Percentiles rank a stretch among this genome's conserved stretches.
Evolutionary conservation across 2,888 invertebrate species (phyloP).

Genomic region (Ichneumoninae sp.): DNA sequence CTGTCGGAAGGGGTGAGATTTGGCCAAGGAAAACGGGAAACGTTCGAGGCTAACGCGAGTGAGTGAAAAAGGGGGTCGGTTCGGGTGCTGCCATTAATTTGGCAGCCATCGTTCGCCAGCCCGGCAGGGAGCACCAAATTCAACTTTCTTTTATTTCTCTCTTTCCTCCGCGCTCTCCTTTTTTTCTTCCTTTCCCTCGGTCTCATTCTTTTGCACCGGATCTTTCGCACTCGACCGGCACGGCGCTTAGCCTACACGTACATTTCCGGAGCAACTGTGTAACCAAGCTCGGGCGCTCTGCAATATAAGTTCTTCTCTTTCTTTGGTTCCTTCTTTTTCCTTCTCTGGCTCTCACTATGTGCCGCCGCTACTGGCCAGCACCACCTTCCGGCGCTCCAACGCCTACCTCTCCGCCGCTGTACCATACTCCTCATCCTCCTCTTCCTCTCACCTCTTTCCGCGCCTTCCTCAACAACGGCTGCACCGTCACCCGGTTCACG

Average conservation of each 20-base stretch:
- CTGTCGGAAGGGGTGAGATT: conserved; percentile 45
- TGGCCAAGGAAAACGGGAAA: conserved; percentile 48
- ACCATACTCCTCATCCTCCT: conserved; percentile 57
- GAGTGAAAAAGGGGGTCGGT: conserved; percentile 1
- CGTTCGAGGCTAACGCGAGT: conserved; percentile 16
- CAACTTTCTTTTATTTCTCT: conserved; percentile 21
- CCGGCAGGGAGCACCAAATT: conserved; percentile 33
- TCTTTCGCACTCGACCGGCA: conserved; percentile 37
- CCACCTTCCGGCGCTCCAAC: conserved; percentile 51
- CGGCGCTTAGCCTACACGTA: conserved; percentile 49
- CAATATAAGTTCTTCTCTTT: conserved; percentile 42
- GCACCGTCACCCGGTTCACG: conserved; percentile 55
- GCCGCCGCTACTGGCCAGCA: conserved; percentile 29
- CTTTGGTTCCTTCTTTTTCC: conserved; percentile 2
- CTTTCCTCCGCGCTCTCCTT: not conserved
- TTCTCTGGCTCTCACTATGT: conserved; percentile 6
- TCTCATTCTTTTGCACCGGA: conserved; percentile 33
- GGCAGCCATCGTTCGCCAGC: conserved; percentile 76
- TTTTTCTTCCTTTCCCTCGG: conserved; percentile 8
- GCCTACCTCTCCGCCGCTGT: conserved; percentile 47
- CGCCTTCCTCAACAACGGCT: conserved; percentile 44
- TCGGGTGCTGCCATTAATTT: conserved; percentile 77
- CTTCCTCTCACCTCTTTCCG: conserved; percentile 19
- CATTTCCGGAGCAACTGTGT: conserved; percentile 53
- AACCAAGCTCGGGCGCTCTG: conserved; percentile 30